Percentiles rank a stretch among this genome's conserved stretches.
Evolutionary conservation across 2,797 vertebrate species (phyloP).

Genomic region (Leontocebus nigricollis): DNA sequence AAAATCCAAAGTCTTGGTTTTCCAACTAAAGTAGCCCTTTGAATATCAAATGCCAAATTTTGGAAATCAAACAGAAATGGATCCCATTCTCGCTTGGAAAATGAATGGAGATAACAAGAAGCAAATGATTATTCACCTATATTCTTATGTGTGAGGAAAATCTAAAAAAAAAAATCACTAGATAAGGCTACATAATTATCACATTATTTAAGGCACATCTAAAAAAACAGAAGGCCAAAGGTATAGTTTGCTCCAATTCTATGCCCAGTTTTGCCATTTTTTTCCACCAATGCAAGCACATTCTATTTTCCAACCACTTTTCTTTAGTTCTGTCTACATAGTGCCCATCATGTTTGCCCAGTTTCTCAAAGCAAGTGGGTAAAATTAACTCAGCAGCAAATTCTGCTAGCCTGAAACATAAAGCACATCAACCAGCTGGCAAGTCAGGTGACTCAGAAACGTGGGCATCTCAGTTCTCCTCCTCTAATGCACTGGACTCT

Average conservation of each 20-base stretch:
- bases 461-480: not conserved
- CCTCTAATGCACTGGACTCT: no score
- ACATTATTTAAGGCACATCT: not conserved
- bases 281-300: not conserved
- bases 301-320: not conserved
- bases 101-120: not conserved
- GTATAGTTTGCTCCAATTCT: not conserved
- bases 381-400: not conserved
- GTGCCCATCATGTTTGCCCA: not conserved
- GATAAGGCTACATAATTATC: not conserved
- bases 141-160: not conserved
- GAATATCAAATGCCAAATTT: not conserved
- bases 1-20: not conserved
- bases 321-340: not conserved
- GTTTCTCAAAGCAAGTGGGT: not conserved
- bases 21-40: no score
- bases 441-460: not conserved
- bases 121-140: not conserved
- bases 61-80: not conserved
- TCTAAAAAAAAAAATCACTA: not conserved
- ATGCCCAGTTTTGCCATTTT: not conserved
- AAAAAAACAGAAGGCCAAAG: not conserved
- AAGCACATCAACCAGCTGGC: not conserved
- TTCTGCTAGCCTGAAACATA: not conserved
- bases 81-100: not conserved